Base-by-base conservation (phyloP, 2,797 vertebrate genomes). In the Danio jaintianensis region DNA sequence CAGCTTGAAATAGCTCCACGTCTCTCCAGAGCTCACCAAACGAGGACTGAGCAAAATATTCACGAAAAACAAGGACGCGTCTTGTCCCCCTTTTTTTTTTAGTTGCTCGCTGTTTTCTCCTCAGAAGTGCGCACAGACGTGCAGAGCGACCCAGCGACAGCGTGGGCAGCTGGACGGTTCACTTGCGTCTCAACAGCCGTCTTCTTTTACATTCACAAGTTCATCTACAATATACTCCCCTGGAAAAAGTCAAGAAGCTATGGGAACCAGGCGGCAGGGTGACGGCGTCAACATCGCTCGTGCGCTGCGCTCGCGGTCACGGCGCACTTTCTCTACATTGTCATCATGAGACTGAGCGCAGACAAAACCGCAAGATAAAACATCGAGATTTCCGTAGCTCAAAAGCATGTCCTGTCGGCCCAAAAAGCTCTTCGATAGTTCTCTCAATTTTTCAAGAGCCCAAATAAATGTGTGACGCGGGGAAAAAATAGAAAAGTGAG, bases 141-240 rank as follows among this genome's bases (percentile, higher is more conserved):
- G 38, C 38, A 64, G 75, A 68, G 83, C 82, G 75, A 64, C 81
- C 69, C 67, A 47, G 71, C 66, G 82, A 56, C 67, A 67, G 53
- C 82, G 79, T 79, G 85, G 89, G 84, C 91, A 92, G 78, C 61
- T 80, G 78, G 90, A 91, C 91, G 89, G 73, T 78, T 84, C 63
- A 72, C 90, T 90, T 84, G 86, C 85, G 85, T 84, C 84, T 81
- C 82, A 85, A 43, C 64, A 63, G 75, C 50, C 81, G 70, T 76
- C 85, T 85, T 81, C 84, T 79, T 59, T 84, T 75, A 89, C 80
- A 88, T 91, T 90, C 93, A 94, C 93, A 95, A 95, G 92, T 95
- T 95, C 92, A 82, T 90, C 82, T 88, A 82, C 56, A 85, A 86
- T 85, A 81, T 79, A 72, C 85, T 88, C 86, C 86, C 74, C 56